Conservation (phyloP, 2,888 invertebrate species). For the Thymelicus acteon region DNA sequence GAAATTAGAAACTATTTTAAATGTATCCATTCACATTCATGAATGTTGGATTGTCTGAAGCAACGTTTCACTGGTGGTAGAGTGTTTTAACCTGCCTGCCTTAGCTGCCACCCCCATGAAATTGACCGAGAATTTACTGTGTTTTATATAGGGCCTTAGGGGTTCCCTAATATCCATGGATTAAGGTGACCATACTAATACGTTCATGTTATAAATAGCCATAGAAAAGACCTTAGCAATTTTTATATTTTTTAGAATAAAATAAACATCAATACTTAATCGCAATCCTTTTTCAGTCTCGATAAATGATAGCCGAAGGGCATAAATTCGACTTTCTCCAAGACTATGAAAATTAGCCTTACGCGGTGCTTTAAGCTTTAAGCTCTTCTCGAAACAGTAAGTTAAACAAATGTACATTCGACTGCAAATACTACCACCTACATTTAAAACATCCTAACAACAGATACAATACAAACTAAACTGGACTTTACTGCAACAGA, state of each 20-base stretch:
- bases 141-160: too few species aligned
- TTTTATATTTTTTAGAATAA: neutral
- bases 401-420: conserved; percentile 46
- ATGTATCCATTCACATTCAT: too few species aligned
- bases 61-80: too few species aligned
- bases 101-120: too few species aligned
- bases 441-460: conserved; percentile 8
- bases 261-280: conserved; percentile 15
- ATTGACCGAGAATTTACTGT: too few species aligned
- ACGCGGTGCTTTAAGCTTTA: conserved; percentile 32
- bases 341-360: conserved; percentile 38
- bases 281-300: conserved; percentile 24
- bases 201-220: too few species aligned
- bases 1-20: too few species aligned
- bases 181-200: too few species aligned
- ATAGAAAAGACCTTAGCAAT: too few species aligned
- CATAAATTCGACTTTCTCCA: conserved; percentile 36
- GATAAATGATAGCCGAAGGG: conserved; percentile 33
- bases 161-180: too few species aligned
- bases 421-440: conserved; percentile 25
- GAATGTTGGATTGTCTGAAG: too few species aligned
- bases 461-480: neutral
- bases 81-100: too few species aligned
- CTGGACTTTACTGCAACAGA: neutral
- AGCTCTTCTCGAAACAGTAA: conserved; percentile 43